These are phyloP conservation scores for Formica exsecta DNA, from an alignment of 1,140 invertebrate genomes.

Conservation along the genomic window DNA sequence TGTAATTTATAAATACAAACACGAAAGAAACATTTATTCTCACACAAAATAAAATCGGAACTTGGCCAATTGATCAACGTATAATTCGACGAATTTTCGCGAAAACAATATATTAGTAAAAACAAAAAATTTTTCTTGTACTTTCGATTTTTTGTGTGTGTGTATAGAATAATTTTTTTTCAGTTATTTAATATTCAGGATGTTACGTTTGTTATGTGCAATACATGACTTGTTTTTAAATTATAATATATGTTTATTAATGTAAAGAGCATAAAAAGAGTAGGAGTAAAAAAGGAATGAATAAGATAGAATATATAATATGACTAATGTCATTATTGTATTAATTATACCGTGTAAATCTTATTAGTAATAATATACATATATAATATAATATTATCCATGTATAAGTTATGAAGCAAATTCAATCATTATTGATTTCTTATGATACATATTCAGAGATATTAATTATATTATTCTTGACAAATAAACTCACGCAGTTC, in stretches of 20 bases:
- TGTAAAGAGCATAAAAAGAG: not conserved
- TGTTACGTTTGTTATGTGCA: too few relatives aligned
- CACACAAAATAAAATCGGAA: not conserved
- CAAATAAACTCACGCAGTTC: conserved; percentile 75
- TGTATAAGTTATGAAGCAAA: too few relatives aligned
- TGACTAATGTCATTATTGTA: not conserved
- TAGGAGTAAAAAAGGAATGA: not conserved
- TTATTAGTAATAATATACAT: too few relatives aligned
- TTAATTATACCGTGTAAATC: too few relatives aligned
- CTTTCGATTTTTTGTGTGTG: too few relatives aligned
- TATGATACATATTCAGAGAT: too few relatives aligned
- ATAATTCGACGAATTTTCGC: not conserved
- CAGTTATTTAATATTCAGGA: too few relatives aligned
- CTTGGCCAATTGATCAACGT: not conserved
- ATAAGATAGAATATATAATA: not conserved
- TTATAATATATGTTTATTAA: not conserved
- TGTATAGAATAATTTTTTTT: too few relatives aligned
- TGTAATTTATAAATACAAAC: conserved; percentile 2
- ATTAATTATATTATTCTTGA: not conserved
- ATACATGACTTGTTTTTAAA: not conserved
- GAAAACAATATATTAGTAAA: not conserved
- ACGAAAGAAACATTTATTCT: not conserved
- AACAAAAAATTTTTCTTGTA: too few relatives aligned
- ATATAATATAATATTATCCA: too few relatives aligned
- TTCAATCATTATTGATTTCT: too few relatives aligned